Evolutionary conservation across 1,140 invertebrate genomes (phyloP).

Genomic region (Contarinia nasturtii): DNA sequence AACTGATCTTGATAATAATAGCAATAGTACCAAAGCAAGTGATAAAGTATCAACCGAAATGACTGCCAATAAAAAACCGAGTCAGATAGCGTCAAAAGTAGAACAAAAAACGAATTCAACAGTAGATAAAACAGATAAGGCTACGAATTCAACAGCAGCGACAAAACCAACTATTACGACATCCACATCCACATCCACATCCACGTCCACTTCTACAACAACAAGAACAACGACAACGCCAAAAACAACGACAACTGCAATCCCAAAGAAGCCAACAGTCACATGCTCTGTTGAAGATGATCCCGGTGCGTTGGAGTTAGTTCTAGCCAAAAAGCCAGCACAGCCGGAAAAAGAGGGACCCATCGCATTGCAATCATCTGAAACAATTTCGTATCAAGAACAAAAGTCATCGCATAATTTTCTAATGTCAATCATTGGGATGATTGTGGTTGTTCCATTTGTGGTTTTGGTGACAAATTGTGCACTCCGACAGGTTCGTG

Average conservation of each 20-base stretch:
- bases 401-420: neutral
- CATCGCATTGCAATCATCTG: neutral
- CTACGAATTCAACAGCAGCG: neutral
- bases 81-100: too few species aligned
- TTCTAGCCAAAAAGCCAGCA: neutral
- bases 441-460: neutral
- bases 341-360: neutral
- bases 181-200: neutral
- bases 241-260: too few species aligned
- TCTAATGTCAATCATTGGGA: neutral
- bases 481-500: neutral
- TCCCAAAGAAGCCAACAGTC: neutral
- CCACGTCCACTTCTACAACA: neutral
- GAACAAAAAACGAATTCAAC: too few species aligned
- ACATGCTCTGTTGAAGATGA: neutral
- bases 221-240: too few species aligned
- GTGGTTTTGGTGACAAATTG: too few species aligned
- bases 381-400: neutral
- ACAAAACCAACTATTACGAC: neutral
- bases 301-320: neutral
- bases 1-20: too few species aligned
- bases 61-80: too few species aligned
- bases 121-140: neutral
- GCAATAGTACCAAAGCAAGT: too few species aligned
- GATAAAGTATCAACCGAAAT: too few species aligned